Conservation (phyloP, 2,113 vertebrate genomes). For the Athene noctua region DNA sequence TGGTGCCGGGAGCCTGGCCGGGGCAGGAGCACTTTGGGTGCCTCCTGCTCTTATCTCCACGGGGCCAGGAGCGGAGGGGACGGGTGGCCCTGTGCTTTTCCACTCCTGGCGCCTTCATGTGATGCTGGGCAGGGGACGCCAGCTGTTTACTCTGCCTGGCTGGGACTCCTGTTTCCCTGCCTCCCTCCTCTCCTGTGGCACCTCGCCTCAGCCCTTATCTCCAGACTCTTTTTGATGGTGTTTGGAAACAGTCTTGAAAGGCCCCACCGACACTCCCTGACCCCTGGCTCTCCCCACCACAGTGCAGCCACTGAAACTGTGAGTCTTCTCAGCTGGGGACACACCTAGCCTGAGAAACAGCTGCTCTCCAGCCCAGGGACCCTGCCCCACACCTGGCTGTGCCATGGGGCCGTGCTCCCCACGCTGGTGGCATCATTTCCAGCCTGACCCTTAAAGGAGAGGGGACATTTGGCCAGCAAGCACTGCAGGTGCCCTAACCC, state of each 20-base stretch:
- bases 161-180: neutral
- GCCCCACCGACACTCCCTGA: neutral
- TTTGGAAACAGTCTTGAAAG: neutral
- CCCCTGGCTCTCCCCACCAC: rapidly evolving
- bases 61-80: neutral
- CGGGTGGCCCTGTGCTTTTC: neutral
- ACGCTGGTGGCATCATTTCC: neutral
- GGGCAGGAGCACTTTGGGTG: neutral
- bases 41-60: neutral
- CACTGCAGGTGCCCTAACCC: neutral
- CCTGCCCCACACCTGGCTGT: neutral
- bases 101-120: neutral
- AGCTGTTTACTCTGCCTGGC: neutral
- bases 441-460: neutral
- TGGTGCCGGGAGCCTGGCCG: neutral
- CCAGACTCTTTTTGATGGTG: neutral
- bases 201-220: neutral
- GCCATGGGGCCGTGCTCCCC: neutral
- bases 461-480: neutral
- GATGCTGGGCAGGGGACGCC: neutral
- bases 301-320: neutral
- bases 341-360: neutral
- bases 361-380: neutral
- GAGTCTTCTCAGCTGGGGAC: neutral
- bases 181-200: neutral